A percentile compares a stretch with the other conserved stretches of the same genome.
Evolutionary conservation across 2,113 vertebrate species (phyloP).

Genomic region (Pituophis catenifer): DNA sequence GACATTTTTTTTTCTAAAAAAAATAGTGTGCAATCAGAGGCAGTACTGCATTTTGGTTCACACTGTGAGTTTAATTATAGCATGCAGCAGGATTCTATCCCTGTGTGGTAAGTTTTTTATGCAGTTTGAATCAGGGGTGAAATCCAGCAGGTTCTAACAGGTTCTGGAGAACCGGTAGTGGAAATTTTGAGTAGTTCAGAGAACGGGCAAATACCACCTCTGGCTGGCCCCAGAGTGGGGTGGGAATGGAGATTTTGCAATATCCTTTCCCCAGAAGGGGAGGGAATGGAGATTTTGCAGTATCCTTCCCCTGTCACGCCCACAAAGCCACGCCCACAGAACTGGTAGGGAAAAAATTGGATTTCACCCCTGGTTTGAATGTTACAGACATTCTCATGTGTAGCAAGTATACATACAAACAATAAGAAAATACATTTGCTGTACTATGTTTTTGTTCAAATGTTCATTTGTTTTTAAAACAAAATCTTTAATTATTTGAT

Average conservation of each 20-base stretch:
- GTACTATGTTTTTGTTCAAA: neutral
- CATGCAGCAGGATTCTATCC: neutral
- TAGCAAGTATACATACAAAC: neutral
- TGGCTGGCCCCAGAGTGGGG: too few relatives aligned
- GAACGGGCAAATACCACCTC: too few relatives aligned
- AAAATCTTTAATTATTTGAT: neutral
- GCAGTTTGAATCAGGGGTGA: neutral
- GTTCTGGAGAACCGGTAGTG: too few relatives aligned
- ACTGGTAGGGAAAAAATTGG: too few relatives aligned
- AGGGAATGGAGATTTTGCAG: too few relatives aligned
- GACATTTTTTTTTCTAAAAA: neutral
- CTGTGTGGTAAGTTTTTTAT: neutral
- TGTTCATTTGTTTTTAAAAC: neutral
- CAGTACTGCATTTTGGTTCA: neutral
- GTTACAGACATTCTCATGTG: neutral
- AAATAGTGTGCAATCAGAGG: neutral
- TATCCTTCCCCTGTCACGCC: too few relatives aligned
- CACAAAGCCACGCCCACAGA: too few relatives aligned
- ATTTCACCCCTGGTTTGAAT: too few relatives aligned
- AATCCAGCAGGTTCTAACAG: too few relatives aligned
- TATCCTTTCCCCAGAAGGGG: too few relatives aligned
- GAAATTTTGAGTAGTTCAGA: too few relatives aligned
- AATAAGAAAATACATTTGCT: neutral
- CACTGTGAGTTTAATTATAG: neutral
- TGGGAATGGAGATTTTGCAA: too few relatives aligned